Percentiles rank a stretch among this genome's conserved stretches.
Conservation (phyloP, 2,888 invertebrate genomes). For the Latrodectus hesperus region DNA sequence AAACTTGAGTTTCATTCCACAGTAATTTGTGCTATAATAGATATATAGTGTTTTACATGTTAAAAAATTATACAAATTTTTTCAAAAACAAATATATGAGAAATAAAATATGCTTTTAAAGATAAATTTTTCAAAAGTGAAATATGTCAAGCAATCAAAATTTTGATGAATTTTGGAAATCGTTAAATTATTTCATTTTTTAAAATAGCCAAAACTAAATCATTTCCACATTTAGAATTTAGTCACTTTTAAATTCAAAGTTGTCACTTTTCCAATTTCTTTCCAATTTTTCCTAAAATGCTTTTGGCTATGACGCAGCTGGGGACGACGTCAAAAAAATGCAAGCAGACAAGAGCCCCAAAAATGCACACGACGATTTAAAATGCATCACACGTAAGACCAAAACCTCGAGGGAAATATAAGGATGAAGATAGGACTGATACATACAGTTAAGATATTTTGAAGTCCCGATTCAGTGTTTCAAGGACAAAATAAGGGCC, state of each 20-base stretch:
- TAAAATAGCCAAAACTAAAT: too few relatives aligned
- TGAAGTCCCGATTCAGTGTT: conserved; percentile 6
- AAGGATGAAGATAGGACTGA: not conserved
- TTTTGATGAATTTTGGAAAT: too few relatives aligned
- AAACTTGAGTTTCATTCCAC: too few relatives aligned
- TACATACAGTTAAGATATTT: conserved; percentile 22
- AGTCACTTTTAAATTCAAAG: not conserved
- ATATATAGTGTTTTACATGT: too few relatives aligned
- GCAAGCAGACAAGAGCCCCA: not conserved
- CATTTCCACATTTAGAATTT: too few relatives aligned
- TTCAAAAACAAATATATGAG: too few relatives aligned
- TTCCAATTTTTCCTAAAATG: not conserved
- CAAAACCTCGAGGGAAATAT: not conserved
- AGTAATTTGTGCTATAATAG: too few relatives aligned
- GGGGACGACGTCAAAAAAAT: not conserved
- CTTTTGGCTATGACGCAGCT: not conserved
- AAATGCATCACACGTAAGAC: not conserved
- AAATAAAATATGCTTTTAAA: too few relatives aligned
- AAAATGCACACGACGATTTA: not conserved
- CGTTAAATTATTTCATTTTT: too few relatives aligned
- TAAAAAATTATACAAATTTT: too few relatives aligned
- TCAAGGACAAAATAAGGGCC: conserved; percentile 4
- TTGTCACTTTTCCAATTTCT: not conserved
- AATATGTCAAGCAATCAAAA: too few relatives aligned
- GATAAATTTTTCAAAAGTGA: too few relatives aligned